These are phyloP conservation scores for Syrista parreyssii DNA, from an alignment of 2,888 invertebrate genomes.

Conservation along the genomic window DNA sequence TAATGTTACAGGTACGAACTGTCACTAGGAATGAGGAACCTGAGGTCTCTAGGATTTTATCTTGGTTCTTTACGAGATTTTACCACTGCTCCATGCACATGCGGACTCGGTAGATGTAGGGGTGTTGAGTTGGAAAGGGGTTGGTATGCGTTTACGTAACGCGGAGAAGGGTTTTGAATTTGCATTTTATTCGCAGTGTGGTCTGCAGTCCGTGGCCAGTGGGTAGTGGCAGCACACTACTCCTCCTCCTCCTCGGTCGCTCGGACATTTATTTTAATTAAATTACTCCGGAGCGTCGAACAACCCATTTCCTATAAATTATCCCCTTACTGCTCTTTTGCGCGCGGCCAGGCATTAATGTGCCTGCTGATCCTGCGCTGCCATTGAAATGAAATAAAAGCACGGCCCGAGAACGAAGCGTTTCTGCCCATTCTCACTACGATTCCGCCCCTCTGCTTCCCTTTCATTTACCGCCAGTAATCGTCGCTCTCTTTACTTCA, in stretches of 20 bases:
- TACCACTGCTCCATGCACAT: too few relatives aligned
- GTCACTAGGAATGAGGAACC: too few relatives aligned
- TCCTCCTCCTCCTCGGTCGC: conserved; percentile 33
- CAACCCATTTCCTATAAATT: conserved; percentile 68
- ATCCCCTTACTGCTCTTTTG: conserved; percentile 52
- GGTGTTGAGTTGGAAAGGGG: too few relatives aligned
- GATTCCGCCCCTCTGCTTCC: conserved; percentile 49
- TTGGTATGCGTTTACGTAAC: background rate
- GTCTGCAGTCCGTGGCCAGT: conserved; percentile 48
- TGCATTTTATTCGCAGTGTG: conserved; percentile 65
- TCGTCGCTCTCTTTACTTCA: conserved; percentile 25
- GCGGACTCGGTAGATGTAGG: too few relatives aligned
- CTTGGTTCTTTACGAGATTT: too few relatives aligned
- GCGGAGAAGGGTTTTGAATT: conserved; percentile 62
- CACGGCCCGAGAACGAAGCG: conserved; percentile 52
- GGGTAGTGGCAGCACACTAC: conserved; percentile 2
- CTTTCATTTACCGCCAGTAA: conserved; percentile 61
- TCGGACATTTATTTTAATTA: conserved; percentile 67
- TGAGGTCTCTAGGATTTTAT: too few relatives aligned
- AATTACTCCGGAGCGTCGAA: conserved; percentile 66
- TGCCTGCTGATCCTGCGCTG: conserved; percentile 62
- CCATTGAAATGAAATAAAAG: conserved; percentile 66
- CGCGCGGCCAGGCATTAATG: conserved; percentile 59
- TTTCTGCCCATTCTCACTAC: conserved; percentile 42
- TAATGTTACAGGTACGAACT: too few relatives aligned